A percentile compares a stretch with the other conserved stretches of the same genome.
These are phyloP conservation scores for Campopleginae sp. DNA, from an alignment of 2,888 invertebrate genomes.

Conservation along the genomic window DNA sequence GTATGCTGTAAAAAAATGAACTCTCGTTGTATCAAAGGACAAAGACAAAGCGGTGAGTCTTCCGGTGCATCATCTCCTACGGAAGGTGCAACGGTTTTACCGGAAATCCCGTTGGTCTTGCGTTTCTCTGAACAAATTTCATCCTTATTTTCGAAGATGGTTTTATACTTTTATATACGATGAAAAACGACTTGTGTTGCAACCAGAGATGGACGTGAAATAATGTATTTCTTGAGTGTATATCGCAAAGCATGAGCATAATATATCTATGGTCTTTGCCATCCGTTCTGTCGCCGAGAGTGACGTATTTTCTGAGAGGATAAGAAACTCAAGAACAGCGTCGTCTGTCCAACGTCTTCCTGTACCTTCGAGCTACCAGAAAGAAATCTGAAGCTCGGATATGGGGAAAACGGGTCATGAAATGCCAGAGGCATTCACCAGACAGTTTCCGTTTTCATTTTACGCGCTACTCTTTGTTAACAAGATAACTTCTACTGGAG, in stretches of 20 bases:
- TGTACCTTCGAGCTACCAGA: constrained; percentile 53
- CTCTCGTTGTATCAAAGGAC: constrained; percentile 7
- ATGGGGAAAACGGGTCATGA: constrained; percentile 44
- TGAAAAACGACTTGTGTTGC: constrained; percentile 54
- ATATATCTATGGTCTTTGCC: constrained; percentile 31
- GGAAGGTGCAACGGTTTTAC: constrained; percentile 11
- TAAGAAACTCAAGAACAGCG: constrained; percentile 46
- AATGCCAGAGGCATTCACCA: constrained; percentile 31
- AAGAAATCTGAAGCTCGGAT: constrained; percentile 41
- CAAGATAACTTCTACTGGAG: constrained; percentile 26
- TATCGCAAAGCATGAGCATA: constrained; percentile 26
- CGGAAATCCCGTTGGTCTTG: constrained; percentile 40
- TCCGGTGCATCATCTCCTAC: constrained; percentile 19
- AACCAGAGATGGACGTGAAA: constrained; percentile 51
- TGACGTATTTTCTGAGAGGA: constrained; percentile 55
- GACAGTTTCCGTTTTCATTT: constrained; percentile 34
- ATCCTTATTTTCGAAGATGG: constrained; percentile 34
- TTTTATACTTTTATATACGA: constrained; percentile 35
- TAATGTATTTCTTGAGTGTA: constrained; percentile 54
- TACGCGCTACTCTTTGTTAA: constrained; percentile 39
- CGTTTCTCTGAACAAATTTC: constrained; percentile 16
- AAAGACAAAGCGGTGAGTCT: constrained; percentile 35
- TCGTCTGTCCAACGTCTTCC: constrained; percentile 39
- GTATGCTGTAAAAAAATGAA: not conserved
- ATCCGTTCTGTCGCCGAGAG: constrained; percentile 40